Percentiles rank a stretch among this genome's conserved stretches.
Evolutionary conservation across 2,113 vertebrate species (phyloP).

Genomic region (Dendrocopos noguchii): DNA sequence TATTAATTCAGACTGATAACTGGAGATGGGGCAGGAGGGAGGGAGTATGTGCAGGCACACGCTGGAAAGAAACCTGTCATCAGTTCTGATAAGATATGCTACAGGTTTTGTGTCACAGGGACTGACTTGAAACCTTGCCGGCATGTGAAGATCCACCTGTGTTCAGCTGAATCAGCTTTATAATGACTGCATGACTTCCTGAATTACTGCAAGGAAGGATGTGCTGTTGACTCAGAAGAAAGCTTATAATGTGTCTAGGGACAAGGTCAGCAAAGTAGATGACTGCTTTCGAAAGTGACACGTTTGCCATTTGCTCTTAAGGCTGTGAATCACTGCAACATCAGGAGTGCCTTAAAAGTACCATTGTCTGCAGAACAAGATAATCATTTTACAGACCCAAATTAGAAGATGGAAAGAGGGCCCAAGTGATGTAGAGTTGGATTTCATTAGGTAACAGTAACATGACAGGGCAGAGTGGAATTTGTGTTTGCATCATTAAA

Average conservation of each 20-base stretch:
- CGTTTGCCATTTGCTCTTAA: accelerated
- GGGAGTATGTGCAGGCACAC: accelerated
- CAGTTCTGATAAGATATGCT: not conserved
- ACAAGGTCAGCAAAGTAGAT: not conserved
- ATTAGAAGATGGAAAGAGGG: not conserved
- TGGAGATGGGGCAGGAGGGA: not conserved
- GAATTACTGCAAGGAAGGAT: conserved; percentile 9
- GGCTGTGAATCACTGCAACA: not conserved
- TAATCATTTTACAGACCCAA: not conserved
- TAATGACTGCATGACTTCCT: not conserved
- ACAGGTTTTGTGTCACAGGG: not conserved
- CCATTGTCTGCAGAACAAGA: accelerated
- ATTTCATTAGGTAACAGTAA: not conserved
- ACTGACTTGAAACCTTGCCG: not conserved
- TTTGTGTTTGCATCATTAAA: not conserved
- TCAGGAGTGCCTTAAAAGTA: not conserved
- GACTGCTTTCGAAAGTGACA: not conserved
- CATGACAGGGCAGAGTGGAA: not conserved
- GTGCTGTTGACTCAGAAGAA: conserved; percentile 34
- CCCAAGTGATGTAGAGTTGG: accelerated
- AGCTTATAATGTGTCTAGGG: not conserved
- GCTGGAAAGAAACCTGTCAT: not conserved
- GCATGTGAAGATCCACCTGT: not conserved
- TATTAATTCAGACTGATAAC: not conserved
- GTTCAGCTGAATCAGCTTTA: not conserved